These are phyloP conservation scores for Alaudala cheleensis DNA, from an alignment of 2,113 vertebrate genomes.

Conservation along the genomic window DNA sequence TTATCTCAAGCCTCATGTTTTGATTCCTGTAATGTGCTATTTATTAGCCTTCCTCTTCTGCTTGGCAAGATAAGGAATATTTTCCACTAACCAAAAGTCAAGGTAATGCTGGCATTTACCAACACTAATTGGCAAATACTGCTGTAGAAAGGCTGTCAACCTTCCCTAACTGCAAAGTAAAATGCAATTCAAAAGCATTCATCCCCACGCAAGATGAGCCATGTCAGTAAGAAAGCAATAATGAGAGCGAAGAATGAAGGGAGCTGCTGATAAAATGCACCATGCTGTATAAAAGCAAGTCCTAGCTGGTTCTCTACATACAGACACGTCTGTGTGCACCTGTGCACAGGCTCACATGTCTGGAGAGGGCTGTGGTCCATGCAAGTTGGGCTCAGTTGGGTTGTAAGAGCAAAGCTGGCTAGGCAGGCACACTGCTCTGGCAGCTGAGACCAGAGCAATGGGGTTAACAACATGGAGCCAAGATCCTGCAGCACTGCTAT, in stretches of 20 bases:
- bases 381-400: neutral
- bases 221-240: neutral
- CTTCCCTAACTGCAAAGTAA: neutral
- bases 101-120: neutral
- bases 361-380: neutral
- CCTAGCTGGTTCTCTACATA: neutral
- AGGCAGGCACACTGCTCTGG: too few species aligned
- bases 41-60: slow-evolving; percentile 10
- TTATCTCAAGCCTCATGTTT: neutral
- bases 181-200: neutral
- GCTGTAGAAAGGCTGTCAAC: neutral
- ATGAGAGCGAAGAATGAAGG: neutral
- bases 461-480: neutral
- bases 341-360: neutral
- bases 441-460: neutral
- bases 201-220: neutral
- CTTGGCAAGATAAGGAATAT: neutral
- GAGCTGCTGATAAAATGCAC: neutral
- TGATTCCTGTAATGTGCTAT: neutral
- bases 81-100: neutral
- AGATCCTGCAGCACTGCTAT: neutral
- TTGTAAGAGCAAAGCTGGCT: neutral
- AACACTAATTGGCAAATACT: neutral
- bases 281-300: neutral
- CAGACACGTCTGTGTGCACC: accelerated